Conservation (phyloP, 2,888 invertebrate genomes). For the Cephus runcator region DNA sequence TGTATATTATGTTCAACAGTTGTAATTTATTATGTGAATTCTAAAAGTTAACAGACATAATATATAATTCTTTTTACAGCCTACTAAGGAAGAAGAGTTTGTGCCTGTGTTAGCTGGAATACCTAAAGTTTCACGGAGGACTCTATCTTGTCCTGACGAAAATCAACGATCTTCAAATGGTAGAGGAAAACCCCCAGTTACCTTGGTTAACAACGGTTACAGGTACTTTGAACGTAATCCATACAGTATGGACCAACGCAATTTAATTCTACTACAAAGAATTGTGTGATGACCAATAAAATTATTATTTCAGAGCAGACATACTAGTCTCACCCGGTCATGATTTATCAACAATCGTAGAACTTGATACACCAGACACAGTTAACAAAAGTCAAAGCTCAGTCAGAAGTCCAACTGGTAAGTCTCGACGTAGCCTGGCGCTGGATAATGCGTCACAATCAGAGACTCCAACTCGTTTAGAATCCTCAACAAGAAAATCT, state of each 20-base stretch:
- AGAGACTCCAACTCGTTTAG: background rate
- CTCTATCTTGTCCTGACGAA: background rate
- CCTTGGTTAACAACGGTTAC: conserved; percentile 45
- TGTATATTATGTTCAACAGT: no score
- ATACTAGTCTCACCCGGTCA: conserved; percentile 60
- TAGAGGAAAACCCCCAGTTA: conserved; percentile 51
- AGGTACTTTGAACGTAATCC: conserved; percentile 35
- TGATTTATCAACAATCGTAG: conserved; percentile 76
- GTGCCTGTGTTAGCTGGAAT: conserved; percentile 49
- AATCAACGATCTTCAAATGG: background rate
- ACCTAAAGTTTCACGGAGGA: conserved; percentile 42
- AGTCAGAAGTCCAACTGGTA: conserved; percentile 38
- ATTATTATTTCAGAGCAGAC: conserved; percentile 39
- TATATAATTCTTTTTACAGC: background rate
- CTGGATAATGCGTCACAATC: background rate
- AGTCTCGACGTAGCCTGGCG: conserved; percentile 9
- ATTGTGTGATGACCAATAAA: background rate
- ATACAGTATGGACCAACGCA: background rate
- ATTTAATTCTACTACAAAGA: background rate
- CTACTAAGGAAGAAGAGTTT: conserved; percentile 33
- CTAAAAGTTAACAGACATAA: background rate
- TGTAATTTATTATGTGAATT: background rate
- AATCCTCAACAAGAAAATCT: conserved; percentile 12
- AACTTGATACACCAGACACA: conserved; percentile 76
- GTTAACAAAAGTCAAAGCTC: conserved; percentile 55